phyloP scores from a whole-genome alignment of 2,113 vertebrate species.

The Perca flavescens region DNA sequence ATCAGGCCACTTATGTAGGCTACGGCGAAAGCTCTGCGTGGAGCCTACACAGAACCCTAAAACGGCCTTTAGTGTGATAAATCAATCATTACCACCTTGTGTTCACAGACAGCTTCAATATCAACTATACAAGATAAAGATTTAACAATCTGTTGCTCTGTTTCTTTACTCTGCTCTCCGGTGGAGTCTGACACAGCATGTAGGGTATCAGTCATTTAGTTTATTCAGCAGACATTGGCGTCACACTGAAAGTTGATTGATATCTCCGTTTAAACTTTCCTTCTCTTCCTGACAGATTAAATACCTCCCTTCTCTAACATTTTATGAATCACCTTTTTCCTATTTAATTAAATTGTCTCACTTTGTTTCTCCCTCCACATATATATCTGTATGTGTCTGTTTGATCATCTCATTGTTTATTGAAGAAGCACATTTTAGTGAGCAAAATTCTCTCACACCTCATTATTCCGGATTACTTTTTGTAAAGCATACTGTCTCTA shows the following conservation, averaged over 20 bases:
- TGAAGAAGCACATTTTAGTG: not conserved
- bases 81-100: not conserved
- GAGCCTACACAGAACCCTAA: no score
- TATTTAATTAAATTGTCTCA: not conserved
- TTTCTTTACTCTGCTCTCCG: conserved; percentile 1
- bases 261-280: not conserved
- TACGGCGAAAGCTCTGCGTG: no score
- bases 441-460: not conserved
- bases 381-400: not conserved
- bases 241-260: conserved; percentile 13
- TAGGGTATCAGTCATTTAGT: conserved; percentile 16
- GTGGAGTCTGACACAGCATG: conserved; percentile 15
- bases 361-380: not conserved
- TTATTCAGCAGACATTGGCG: conserved; percentile 23
- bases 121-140: conserved; percentile 1
- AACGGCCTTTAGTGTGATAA: not conserved
- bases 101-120: conserved; percentile 9
- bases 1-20: no score
- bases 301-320: not conserved
- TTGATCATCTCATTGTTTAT: not conserved
- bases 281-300: not conserved
- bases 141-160: conserved; percentile 20
- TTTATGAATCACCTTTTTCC: not conserved
- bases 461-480: not conserved
- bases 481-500: not conserved